Base-by-base conservation (phyloP, 2,888 invertebrate genomes). In the Sturmia bella region DNA sequence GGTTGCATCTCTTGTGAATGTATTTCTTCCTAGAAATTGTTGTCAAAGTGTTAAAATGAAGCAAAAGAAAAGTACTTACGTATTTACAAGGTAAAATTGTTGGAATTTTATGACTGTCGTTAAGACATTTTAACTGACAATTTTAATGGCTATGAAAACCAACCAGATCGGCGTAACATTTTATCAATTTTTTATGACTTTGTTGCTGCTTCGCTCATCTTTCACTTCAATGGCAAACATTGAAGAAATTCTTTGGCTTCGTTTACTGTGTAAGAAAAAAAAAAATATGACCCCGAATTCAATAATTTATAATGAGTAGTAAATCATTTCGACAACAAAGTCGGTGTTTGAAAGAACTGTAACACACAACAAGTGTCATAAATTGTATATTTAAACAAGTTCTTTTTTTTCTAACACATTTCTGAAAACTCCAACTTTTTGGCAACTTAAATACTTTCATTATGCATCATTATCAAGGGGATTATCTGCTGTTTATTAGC, bases 381-480 rank as follows among this genome's bases (percentile, higher is more conserved):
- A 68, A 75, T 27, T 1, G n/a, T 39, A 12, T 39, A 21, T 39
- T 37, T 17, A 19, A 70, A 52, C 0, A 27, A n/a, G 12, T 21
- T 12, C 1, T 50, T 39, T 39, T 21, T 54, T 56, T 56, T 15
- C 24, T 77, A 77, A 64, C 68, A 68, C 64, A 76, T 80, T 70
- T 68, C 57, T 52, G 56, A 24, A 37, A 74, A 64, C 43, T 52
- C 39, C 4, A 11, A 56, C 9, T 43, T 43, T n/a, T 9, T 21
- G 39, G 15, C 50, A 68, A 15, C 21, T 69, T 59, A 75, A 61
- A 68, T 32, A 45, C 43, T 68, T 39, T 57, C 39, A 80, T 80
- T 76, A 80, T 83, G 57, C 73, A 73, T 72, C 66, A 83, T 76
- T 80, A 80, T 80, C 52, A 54, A 52, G 68, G 56, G 79, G 72